Percentiles rank a stretch among this genome's conserved stretches.
These are phyloP conservation scores for Haliaeetus leucogaster DNA, from an alignment of 2,113 vertebrate genomes.

Conservation along the genomic window DNA sequence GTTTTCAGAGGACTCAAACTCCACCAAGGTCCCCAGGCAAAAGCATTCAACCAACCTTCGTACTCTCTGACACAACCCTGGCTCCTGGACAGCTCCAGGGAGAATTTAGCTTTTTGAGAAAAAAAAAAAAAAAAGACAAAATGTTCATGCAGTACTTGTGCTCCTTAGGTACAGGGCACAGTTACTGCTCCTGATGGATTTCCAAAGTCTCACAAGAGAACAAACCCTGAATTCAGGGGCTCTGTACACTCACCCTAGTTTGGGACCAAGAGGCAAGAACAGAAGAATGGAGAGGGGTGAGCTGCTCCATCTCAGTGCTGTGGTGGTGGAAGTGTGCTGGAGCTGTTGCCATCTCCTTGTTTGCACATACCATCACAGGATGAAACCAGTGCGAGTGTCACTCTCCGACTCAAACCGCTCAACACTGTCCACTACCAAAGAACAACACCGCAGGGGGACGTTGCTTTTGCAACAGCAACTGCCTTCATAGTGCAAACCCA, in stretches of 20 bases:
- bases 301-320: neutral
- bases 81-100: neutral
- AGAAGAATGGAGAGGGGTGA: neutral
- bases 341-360: neutral
- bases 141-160: neutral
- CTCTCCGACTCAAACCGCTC: neutral
- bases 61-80: neutral
- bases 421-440: neutral
- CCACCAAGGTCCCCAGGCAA: neutral
- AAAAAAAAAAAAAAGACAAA: neutral
- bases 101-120: neutral
- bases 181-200: neutral
- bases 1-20: neutral
- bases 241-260: neutral
- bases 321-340: neutral
- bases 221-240: neutral
- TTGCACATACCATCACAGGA: neutral
- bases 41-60: neutral
- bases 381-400: neutral
- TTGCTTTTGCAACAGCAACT: neutral
- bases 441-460: neutral
- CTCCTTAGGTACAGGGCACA: neutral
- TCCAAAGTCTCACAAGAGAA: neutral
- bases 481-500: neutral
- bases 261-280: neutral